Percentiles rank a stretch among this genome's conserved stretches.
These are phyloP conservation scores for Enteromius argenteus DNA, from an alignment of 2,797 vertebrate species.

Conservation along the genomic window DNA sequence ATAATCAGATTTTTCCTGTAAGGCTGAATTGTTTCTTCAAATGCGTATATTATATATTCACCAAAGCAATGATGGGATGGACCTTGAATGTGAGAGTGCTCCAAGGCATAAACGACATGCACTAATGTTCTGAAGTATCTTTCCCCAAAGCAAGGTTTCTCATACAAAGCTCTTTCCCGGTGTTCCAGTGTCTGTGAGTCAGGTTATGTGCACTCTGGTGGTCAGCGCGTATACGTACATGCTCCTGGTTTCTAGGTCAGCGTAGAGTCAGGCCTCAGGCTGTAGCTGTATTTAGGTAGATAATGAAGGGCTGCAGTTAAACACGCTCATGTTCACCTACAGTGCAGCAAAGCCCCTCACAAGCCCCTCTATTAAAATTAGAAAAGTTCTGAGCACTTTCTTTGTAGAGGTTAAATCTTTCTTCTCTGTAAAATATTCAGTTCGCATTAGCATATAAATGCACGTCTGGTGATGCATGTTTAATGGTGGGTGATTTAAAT, in stretches of 20 bases:
- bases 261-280: background rate
- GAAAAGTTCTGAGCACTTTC: constrained; percentile 68
- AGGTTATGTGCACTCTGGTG: constrained; percentile 22
- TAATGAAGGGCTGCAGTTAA: background rate
- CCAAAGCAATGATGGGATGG: background rate
- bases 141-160: background rate
- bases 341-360: constrained; percentile 56
- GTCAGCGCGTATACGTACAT: background rate
- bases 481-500: constrained; percentile 78
- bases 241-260: background rate
- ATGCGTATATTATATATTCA: background rate
- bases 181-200: background rate
- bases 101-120: background rate
- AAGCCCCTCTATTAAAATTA: constrained; percentile 59
- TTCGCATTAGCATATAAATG: constrained; percentile 82
- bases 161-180: background rate
- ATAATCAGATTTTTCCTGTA: background rate
- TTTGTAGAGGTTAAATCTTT: constrained; percentile 78
- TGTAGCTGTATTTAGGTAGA: constrained; percentile 2
- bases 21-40: background rate
- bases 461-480: constrained; percentile 75
- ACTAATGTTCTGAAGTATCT: background rate
- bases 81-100: background rate
- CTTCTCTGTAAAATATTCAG: constrained; percentile 72
- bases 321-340: background rate